phyloP scores from a whole-genome alignment of 2,113 vertebrate genomes.

The Tragelaphus strepsiceros region DNA sequence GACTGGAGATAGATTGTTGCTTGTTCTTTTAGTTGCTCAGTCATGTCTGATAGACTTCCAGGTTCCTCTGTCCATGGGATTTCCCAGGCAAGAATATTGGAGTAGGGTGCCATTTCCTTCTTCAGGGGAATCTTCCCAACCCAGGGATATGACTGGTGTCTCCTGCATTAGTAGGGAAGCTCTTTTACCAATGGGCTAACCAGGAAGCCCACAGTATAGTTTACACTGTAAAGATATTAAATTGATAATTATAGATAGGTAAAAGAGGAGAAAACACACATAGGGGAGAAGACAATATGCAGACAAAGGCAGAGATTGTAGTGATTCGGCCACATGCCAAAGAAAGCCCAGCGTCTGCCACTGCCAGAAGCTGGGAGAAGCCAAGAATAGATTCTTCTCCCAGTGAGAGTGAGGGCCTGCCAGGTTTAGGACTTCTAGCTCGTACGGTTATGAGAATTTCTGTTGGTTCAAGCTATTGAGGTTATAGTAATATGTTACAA shows the following conservation, averaged over 20 bases:
- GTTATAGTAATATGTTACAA: neutral
- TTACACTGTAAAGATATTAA: neutral
- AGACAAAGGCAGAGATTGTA: neutral
- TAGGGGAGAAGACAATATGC: neutral
- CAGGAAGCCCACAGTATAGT: neutral
- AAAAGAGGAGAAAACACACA: neutral
- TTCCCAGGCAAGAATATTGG: neutral
- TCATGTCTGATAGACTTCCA: neutral
- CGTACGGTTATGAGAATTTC: neutral
- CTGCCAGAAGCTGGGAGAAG: neutral
- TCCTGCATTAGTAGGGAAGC: neutral
- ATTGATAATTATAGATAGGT: neutral
- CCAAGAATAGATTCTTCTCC: neutral
- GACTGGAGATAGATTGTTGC: neutral
- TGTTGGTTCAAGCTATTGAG: neutral
- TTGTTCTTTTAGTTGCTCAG: neutral
- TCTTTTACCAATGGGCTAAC: neutral
- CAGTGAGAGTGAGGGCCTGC: neutral
- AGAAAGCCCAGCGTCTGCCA: neutral
- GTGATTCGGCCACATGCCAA: neutral
- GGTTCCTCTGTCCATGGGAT: neutral
- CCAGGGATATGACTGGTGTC: neutral
- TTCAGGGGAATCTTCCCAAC: neutral
- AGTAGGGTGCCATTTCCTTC: neutral
- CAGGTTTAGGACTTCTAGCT: neutral